Evolutionary conservation across 2,113 vertebrate species (phyloP).

Genomic region (Ranitomeya variabilis): DNA sequence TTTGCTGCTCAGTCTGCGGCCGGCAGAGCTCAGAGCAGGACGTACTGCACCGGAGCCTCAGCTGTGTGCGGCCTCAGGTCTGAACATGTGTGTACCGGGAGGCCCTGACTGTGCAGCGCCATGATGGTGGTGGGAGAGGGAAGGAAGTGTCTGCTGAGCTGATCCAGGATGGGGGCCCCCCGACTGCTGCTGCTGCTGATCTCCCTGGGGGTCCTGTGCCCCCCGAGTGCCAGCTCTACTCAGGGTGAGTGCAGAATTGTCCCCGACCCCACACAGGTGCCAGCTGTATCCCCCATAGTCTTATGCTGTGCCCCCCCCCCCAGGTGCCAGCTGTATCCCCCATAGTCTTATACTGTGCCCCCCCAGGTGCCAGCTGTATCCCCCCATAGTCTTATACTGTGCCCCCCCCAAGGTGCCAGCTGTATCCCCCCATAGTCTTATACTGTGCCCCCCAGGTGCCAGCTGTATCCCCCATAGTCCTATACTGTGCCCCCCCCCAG

Average conservation of each 20-base stretch:
- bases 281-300: no score
- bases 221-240: neutral
- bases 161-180: neutral
- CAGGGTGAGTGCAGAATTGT: neutral
- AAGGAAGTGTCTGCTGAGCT: neutral
- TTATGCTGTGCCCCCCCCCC: no score
- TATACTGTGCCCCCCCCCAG: no score
- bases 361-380: no score
- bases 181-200: neutral
- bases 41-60: neutral
- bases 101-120: neutral
- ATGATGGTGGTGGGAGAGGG: neutral
- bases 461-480: no score
- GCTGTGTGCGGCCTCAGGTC: neutral
- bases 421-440: no score
- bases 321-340: no score
- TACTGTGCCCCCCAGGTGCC: no score
- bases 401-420: no score
- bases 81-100: neutral
- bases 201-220: neutral
- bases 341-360: no score
- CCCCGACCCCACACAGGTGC: neutral
- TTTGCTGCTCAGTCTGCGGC: no score
- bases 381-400: no score
- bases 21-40: neutral